Evolutionary conservation across 2,888 invertebrate species (phyloP), one percentile per base, ranked within the genome.

Genomic region (Bimastos eiseni): DNA sequence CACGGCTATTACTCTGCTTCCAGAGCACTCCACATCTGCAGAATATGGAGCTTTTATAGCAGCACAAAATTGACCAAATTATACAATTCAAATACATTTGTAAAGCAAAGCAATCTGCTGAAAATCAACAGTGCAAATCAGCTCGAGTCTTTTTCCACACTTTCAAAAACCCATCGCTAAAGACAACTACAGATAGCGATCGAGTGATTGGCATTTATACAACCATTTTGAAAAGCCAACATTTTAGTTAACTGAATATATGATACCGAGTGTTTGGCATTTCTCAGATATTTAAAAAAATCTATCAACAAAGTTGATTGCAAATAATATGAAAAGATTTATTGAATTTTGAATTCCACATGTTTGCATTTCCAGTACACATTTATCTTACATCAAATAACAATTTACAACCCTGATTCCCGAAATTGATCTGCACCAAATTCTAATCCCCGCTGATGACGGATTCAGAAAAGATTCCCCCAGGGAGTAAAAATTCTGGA

Each of bases 301-400:
- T n/a, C 70, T n/a, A 70, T 70, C n/a, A 6, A n/a, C n/a, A 8
- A 70, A 30, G 30, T 70, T n/a, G n/a, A n/a, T 70, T 8, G 70
- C n/a, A 70, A n/a, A 70, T 70, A 70, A 11, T 30, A 5, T 11
- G 11, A 0, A n/a, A 70, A 17, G 0, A n/a, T 41, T 41, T 41
- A 70, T n/a, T 70, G 70, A n/a, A n/a, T 70, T n/a, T 11, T n/a
- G n/a, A 70, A 70, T 70, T n/a, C 30, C n/a, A n/a, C 0, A 70
- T n/a, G 70, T n/a, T 70, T n/a, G 13, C 8, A 70, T 70, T 70
- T n/a, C 70, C 70, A 30, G n/a, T n/a, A 70, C n/a, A n/a, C n/a
- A 70, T 70, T 70, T 70, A 70, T 70, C n/a, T n/a, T 70, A 70
- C n/a, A 17, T 70, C 70, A 70, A 70, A 70, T 70, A n/a, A 70